Evolutionary conservation across 2,797 vertebrate genomes (phyloP).

Genomic region (Poeciliopsis paucimaculata): DNA sequence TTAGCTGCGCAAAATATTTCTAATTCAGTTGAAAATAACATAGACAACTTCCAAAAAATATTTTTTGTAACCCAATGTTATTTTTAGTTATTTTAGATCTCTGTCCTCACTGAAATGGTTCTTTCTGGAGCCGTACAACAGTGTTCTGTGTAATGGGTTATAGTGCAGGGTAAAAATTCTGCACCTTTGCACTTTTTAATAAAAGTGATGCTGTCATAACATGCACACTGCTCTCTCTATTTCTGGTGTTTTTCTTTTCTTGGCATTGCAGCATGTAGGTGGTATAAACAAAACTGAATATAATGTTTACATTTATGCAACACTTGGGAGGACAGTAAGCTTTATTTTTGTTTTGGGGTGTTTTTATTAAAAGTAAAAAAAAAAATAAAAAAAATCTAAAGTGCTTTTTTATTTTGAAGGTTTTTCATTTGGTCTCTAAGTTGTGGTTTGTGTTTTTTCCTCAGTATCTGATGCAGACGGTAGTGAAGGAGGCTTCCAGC

Average conservation of each 20-base stretch:
- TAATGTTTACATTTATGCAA: too few species aligned
- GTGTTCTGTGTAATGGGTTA: background rate
- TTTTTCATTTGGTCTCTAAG: constrained; percentile 1
- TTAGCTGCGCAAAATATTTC: too few species aligned
- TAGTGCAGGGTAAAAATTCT: background rate
- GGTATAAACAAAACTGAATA: too few species aligned
- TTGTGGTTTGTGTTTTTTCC: constrained; percentile 16
- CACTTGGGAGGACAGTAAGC: too few species aligned
- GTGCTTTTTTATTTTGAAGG: background rate
- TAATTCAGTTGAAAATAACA: too few species aligned
- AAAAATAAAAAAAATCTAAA: background rate
- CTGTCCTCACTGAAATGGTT: background rate
- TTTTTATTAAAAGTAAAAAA: background rate
- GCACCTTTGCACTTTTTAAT: background rate
- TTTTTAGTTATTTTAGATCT: too few species aligned
- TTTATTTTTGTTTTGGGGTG: background rate
- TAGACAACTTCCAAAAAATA: too few species aligned
- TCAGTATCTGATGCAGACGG: constrained; percentile 96
- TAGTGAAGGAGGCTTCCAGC: constrained; percentile 94
- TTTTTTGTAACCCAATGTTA: too few species aligned
- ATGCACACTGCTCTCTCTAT: background rate
- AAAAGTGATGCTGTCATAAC: background rate
- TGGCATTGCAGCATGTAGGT: background rate
- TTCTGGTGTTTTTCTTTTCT: background rate
- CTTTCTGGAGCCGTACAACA: background rate